Percentiles rank a stretch among this genome's conserved stretches.
phyloP scores from a whole-genome alignment of 2,113 vertebrate species.

The Saimiri boliviensis region DNA sequence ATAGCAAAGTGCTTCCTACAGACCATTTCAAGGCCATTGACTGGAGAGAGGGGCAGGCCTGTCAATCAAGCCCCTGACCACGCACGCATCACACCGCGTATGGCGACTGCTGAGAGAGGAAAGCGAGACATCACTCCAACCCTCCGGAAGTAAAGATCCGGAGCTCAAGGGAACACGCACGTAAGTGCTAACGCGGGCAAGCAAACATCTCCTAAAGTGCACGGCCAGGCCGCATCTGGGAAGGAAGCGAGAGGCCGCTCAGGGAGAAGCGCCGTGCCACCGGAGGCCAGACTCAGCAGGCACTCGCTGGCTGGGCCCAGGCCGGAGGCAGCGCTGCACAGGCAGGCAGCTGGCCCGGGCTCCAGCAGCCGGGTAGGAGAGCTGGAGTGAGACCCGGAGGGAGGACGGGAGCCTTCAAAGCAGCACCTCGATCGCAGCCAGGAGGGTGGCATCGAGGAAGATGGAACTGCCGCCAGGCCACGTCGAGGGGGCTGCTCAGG shows the following conservation, averaged over 20 bases:
- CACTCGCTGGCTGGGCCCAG: accelerated
- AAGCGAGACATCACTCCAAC: background rate
- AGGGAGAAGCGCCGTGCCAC: background rate
- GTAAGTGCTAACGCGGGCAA: background rate
- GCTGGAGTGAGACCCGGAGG: no score
- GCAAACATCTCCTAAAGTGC: background rate
- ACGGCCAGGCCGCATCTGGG: background rate
- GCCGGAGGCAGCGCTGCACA: accelerated
- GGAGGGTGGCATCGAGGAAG: background rate
- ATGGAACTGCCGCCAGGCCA: background rate
- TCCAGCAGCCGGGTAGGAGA: background rate
- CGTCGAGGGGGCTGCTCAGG: background rate
- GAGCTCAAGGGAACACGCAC: background rate
- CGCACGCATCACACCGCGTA: accelerated
- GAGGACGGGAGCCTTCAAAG: background rate
- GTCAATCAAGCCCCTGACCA: background rate
- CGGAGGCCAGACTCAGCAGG: no score
- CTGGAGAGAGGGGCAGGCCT: background rate
- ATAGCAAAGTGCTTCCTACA: background rate
- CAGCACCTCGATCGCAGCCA: background rate
- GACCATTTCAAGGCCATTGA: background rate
- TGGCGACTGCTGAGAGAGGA: background rate
- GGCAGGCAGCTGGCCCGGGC: background rate
- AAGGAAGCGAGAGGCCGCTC: background rate
- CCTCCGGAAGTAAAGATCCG: background rate